Conservation (phyloP, 2,888 invertebrate genomes). For the Hermodice carunculata region DNA sequence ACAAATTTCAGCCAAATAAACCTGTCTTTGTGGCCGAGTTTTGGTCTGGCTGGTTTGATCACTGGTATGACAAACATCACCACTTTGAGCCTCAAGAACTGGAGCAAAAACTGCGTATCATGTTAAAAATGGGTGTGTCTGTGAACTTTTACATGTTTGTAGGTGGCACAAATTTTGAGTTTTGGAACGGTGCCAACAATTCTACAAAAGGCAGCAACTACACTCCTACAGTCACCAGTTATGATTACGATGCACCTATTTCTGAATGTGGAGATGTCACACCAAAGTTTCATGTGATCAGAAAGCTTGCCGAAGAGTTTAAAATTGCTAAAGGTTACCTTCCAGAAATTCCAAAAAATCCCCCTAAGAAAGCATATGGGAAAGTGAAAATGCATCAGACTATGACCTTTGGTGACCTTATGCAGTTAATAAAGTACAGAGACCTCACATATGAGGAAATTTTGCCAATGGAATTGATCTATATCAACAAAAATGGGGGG, state of each 20-base stretch:
- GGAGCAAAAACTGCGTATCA: constrained; percentile 19
- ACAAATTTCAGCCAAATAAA: constrained; percentile 29
- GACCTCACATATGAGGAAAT: too few relatives aligned
- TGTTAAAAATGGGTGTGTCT: constrained; percentile 22
- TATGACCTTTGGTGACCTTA: not conserved
- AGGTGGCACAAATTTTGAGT: constrained; percentile 42
- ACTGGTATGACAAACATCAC: constrained; percentile 41
- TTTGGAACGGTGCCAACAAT: constrained; percentile 38
- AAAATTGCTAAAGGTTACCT: not conserved
- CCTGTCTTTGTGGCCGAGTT: constrained; percentile 41
- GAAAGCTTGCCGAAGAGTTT: constrained; percentile 19
- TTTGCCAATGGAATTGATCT: too few relatives aligned
- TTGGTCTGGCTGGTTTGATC: constrained; percentile 44
- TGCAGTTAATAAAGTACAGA: not conserved
- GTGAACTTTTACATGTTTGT: constrained; percentile 45
- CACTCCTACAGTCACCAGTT: constrained; percentile 32
- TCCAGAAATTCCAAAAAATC: constrained; percentile 14
- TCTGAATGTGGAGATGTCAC: constrained; percentile 31
- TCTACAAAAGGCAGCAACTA: constrained; percentile 1
- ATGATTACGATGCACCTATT: constrained; percentile 38
- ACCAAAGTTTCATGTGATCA: constrained; percentile 22
- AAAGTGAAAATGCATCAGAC: not conserved
- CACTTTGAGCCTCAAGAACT: constrained; percentile 3
- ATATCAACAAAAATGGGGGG: constrained; percentile 67
- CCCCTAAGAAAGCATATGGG: constrained; percentile 13